Conservation (phyloP, 2,797 vertebrate genomes). For the Borostomias antarcticus region DNA sequence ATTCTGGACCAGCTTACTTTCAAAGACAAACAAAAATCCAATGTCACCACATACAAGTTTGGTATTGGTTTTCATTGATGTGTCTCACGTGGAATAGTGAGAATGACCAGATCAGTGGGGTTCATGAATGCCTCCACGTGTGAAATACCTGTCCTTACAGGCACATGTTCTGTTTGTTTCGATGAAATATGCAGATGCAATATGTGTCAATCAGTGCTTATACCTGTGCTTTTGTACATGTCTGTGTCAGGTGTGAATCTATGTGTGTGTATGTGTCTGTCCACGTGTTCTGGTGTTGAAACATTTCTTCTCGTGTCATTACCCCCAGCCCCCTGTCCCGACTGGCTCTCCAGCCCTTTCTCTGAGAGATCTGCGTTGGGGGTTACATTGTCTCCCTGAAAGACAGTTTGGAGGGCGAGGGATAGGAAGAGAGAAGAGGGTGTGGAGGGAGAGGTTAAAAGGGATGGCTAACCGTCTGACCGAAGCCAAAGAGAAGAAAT, state of each 20-base stretch:
- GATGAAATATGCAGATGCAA: not conserved
- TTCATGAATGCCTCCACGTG: too few species aligned
- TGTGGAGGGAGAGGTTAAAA: slow-evolving; percentile 18
- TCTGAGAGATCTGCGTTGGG: slow-evolving; percentile 47
- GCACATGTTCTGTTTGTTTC: not conserved
- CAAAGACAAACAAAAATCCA: slow-evolving; percentile 54
- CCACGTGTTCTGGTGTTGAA: slow-evolving; percentile 44
- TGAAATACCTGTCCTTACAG: not conserved
- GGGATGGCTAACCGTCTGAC: slow-evolving; percentile 53
- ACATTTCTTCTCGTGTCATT: slow-evolving; percentile 23
- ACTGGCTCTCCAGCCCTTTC: slow-evolving; percentile 28
- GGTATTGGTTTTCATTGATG: not conserved
- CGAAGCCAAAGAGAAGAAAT: slow-evolving; percentile 58
- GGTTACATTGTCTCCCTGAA: slow-evolving; percentile 40
- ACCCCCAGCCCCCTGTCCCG: slow-evolving; percentile 23
- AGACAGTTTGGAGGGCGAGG: slow-evolving; percentile 42
- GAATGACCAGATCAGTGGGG: too few species aligned
- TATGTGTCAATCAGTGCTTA: not conserved
- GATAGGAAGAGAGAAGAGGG: slow-evolving; percentile 12
- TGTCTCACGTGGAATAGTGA: too few species aligned
- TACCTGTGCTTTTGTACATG: not conserved
- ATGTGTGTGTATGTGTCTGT: slow-evolving; percentile 18
- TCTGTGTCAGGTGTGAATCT: slow-evolving; percentile 16
- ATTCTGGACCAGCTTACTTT: slow-evolving; percentile 35
- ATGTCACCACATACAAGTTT: slow-evolving; percentile 37